A percentile compares a stretch with the other conserved stretches of the same genome.
phyloP scores from a whole-genome alignment of 1,140 invertebrate species.

The Ceratitis capitata region DNA sequence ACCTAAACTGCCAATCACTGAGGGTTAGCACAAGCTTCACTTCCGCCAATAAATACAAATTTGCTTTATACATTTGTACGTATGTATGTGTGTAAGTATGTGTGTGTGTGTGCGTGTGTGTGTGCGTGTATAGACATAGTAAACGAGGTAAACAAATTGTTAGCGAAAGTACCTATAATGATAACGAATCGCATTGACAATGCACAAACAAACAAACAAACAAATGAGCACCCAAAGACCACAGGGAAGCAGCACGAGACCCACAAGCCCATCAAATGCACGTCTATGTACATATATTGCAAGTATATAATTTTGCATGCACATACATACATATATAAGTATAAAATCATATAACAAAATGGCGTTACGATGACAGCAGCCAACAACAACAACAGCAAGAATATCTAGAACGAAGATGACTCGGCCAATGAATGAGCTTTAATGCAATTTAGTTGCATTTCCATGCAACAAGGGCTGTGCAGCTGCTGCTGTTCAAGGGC shows the following conservation, averaged over 20 bases:
- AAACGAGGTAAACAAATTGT: conserved; percentile 31
- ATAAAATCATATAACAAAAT: not conserved
- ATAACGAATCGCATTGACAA: conserved; percentile 11
- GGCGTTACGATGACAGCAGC: conserved; percentile 3
- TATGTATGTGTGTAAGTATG: too few relatives aligned
- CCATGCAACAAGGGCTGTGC: not conserved
- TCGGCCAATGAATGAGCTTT: conserved; percentile 23
- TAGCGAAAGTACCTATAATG: not conserved
- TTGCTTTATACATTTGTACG: too few relatives aligned
- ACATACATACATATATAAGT: not conserved
- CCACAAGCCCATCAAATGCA: too few relatives aligned
- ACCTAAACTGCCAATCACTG: too few relatives aligned
- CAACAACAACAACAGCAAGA: not conserved
- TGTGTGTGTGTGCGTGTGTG: too few relatives aligned
- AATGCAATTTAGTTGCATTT: conserved; percentile 36
- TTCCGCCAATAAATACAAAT: not conserved
- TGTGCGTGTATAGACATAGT: not conserved
- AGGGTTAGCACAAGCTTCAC: not conserved
- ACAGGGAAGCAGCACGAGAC: not conserved
- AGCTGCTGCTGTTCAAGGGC: not conserved
- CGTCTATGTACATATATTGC: too few relatives aligned
- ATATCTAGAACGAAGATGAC: too few relatives aligned
- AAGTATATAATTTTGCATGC: too few relatives aligned
- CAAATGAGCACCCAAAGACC: not conserved
- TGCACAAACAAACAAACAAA: not conserved